A percentile compares a stretch with the other conserved stretches of the same genome.
Evolutionary conservation across 2,113 vertebrate species (phyloP).

Genomic region (Triplophysa siluroides): DNA sequence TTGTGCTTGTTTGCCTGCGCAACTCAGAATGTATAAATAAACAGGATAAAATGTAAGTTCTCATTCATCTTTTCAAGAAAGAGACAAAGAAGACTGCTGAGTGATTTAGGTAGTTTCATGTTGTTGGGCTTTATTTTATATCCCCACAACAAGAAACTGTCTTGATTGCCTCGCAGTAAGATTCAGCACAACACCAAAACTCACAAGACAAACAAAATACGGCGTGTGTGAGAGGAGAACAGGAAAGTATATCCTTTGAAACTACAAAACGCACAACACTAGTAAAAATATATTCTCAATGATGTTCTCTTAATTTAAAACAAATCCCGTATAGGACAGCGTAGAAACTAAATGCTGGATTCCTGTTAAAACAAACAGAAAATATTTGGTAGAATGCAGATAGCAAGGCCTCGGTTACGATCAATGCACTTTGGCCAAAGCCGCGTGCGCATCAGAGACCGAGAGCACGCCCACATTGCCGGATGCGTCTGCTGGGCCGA

Average conservation of each 20-base stretch:
- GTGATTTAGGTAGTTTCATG: slow-evolving; percentile 99
- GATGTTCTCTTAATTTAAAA: background rate
- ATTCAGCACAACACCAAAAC: slow-evolving; percentile 75
- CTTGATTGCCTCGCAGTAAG: slow-evolving; percentile 96
- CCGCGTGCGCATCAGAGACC: slow-evolving; percentile 63
- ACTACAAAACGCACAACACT: slow-evolving; percentile 13
- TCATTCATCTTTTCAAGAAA: slow-evolving; percentile 24
- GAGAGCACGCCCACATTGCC: slow-evolving; percentile 62
- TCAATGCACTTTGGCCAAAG: slow-evolving; percentile 84
- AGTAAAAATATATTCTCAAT: background rate
- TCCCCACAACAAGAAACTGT: slow-evolving; percentile 97
- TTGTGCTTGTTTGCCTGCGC: slow-evolving; percentile 29
- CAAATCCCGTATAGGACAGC: background rate
- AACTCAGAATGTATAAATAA: slow-evolving; percentile 41
- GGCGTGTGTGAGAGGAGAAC: background rate
- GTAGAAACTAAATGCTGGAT: background rate
- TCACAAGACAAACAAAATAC: slow-evolving; percentile 53
- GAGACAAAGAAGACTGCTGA: slow-evolving; percentile 79
- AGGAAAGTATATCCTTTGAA: background rate
- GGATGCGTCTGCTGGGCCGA: slow-evolving; percentile 72
- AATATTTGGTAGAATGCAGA: slow-evolving; percentile 37
- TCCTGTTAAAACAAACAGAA: background rate
- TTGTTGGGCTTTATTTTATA: slow-evolving; percentile 92
- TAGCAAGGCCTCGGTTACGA: slow-evolving; percentile 97
- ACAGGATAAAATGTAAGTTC: background rate